phyloP scores from a whole-genome alignment of 2,888 invertebrate species.

The Molanna angustata region DNA sequence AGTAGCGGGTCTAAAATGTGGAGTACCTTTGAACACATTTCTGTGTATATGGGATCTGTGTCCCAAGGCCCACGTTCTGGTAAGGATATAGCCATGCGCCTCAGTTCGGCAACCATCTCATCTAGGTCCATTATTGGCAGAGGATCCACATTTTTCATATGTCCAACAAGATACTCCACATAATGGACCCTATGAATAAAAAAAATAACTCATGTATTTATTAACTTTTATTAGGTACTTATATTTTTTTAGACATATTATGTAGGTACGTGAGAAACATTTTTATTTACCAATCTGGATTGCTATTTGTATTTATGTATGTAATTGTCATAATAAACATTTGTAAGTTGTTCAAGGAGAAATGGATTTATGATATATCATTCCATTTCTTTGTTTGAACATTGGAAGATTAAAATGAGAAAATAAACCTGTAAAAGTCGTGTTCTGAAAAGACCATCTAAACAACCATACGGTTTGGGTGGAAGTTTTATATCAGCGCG shows the following conservation, averaged over 20 bases:
- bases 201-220: conserved; percentile 11
- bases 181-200: conserved; percentile 75
- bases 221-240: too few species aligned
- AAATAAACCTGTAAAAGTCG: conserved; percentile 59
- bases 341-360: too few species aligned
- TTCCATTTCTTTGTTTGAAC: conserved; percentile 29
- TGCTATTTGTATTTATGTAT: too few species aligned
- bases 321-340: too few species aligned
- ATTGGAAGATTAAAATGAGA: neutral
- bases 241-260: too few species aligned
- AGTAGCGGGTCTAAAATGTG: conserved; percentile 29
- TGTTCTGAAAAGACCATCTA: conserved; percentile 62
- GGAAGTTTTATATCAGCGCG: conserved; percentile 72
- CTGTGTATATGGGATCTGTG: conserved; percentile 80
- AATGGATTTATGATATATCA: too few species aligned
- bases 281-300: too few species aligned
- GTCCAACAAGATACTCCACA: conserved; percentile 90
- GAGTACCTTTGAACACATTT: conserved; percentile 81
- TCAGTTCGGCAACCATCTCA: conserved; percentile 84
- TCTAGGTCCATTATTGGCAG: conserved; percentile 82
- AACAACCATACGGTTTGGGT: conserved; percentile 72
- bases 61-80: conserved; percentile 81
- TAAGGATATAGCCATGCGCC: conserved; percentile 78
- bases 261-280: too few species aligned
- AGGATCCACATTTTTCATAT: conserved; percentile 87